Conservation (phyloP, 2,113 vertebrate genomes). For the Rynchops niger region DNA sequence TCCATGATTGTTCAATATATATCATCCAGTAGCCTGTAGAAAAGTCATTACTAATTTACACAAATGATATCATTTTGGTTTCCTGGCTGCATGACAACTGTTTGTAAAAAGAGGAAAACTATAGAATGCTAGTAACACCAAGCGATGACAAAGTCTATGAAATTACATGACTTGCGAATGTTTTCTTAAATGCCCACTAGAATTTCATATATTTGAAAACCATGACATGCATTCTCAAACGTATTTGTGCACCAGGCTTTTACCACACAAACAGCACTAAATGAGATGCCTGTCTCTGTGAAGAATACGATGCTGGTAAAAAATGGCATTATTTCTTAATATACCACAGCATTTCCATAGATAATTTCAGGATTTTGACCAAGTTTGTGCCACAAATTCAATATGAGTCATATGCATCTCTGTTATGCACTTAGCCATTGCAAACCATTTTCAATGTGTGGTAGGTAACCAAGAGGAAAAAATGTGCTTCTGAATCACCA, state of each 20-base stretch:
- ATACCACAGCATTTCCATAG: accelerated
- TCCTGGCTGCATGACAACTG: accelerated
- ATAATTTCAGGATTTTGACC: not conserved
- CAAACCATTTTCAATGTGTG: not conserved
- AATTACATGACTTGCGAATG: not conserved
- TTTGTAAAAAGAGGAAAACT: not conserved
- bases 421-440: not conserved
- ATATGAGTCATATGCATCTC: not conserved
- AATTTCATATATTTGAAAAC: not conserved
- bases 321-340: not conserved
- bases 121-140: not conserved
- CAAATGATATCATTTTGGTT: not conserved
- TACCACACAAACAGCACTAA: not conserved
- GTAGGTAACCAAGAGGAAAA: not conserved
- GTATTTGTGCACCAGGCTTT: not conserved
- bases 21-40: not conserved
- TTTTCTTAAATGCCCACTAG: not conserved
- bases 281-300: not conserved
- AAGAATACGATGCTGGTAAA: not conserved
- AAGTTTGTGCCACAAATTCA: not conserved
- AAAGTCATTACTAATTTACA: not conserved
- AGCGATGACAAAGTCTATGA: not conserved
- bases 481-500: not conserved
- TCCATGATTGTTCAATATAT: not conserved
- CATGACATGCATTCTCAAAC: not conserved